phyloP scores from a whole-genome alignment of 2,888 invertebrate species.

The Aromia moschata region DNA sequence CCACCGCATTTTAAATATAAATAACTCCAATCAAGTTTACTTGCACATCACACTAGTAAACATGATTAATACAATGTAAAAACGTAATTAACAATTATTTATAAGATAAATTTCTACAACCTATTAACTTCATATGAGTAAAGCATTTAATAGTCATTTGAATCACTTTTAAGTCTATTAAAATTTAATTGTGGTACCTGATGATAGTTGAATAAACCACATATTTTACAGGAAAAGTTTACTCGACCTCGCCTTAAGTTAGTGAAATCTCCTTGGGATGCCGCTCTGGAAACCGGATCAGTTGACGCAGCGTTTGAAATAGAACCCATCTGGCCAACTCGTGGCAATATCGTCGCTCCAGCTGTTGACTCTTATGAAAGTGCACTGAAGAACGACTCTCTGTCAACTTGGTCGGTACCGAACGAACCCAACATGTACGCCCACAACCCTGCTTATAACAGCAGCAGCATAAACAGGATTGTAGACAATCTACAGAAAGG shows the following conservation, averaged over 20 bases:
- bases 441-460: conserved; percentile 61
- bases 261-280: conserved; percentile 76
- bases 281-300: conserved; percentile 75
- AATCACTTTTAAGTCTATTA: not conserved
- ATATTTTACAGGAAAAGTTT: conserved; percentile 70
- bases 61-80: too few relatives aligned
- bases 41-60: too few relatives aligned
- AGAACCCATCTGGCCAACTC: conserved; percentile 56
- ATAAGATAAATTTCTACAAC: too few relatives aligned
- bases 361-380: conserved; percentile 60
- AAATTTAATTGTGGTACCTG: not conserved
- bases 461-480: conserved; percentile 60
- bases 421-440: conserved; percentile 49
- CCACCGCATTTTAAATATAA: too few relatives aligned
- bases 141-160: too few relatives aligned
- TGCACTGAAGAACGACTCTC: conserved; percentile 53
- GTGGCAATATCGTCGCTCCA: conserved; percentile 57
- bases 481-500: conserved; percentile 61
- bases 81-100: too few relatives aligned
- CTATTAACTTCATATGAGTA: too few relatives aligned
- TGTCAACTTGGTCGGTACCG: conserved; percentile 52
- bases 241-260: conserved; percentile 68
- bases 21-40: too few relatives aligned
- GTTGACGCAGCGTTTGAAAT: conserved; percentile 76
- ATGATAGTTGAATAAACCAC: not conserved